Percentiles rank a stretch among this genome's conserved stretches.
Conservation (phyloP, 2,797 vertebrate genomes). For the Nyctalus aviator region DNA sequence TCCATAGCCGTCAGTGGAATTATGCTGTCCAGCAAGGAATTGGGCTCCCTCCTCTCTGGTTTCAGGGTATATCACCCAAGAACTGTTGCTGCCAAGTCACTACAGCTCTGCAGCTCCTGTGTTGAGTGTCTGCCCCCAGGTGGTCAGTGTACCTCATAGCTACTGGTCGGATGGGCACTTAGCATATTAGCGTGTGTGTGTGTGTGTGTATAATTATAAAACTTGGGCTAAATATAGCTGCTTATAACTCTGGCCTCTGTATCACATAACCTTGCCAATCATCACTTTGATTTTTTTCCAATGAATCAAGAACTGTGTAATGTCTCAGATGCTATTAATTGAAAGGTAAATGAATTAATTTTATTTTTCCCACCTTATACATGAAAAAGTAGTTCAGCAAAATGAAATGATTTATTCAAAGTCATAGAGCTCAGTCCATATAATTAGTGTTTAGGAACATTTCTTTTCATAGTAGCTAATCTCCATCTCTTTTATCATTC, state of each 20-base stretch:
- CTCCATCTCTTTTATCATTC: not conserved
- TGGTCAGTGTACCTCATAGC: too few relatives aligned
- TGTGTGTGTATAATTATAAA: conserved; percentile 1
- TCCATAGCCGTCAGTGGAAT: too few relatives aligned
- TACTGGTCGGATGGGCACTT: too few relatives aligned
- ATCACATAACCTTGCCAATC: conserved; percentile 17
- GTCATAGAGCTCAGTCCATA: not conserved
- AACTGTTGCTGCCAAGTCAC: too few relatives aligned
- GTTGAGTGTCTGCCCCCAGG: too few relatives aligned
- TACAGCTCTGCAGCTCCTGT: too few relatives aligned
- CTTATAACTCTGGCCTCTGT: not conserved
- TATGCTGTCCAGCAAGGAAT: too few relatives aligned
- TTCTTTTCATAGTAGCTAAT: conserved; percentile 36
- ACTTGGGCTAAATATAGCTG: not conserved
- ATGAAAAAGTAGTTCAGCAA: conserved; percentile 65
- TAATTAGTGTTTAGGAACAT: conserved; percentile 38
- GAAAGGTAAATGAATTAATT: conserved; percentile 66
- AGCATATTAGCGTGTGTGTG: too few relatives aligned
- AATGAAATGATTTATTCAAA: conserved; percentile 68
- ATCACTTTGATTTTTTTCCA: conserved; percentile 64
- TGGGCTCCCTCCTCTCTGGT: too few relatives aligned
- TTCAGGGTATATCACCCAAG: too few relatives aligned
- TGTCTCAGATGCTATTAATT: conserved; percentile 64
- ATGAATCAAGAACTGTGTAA: conserved; percentile 19
- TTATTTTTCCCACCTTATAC: conserved; percentile 61